Evolutionary conservation across 2,113 vertebrate species (phyloP).

Genomic region (Corydoras sp.): DNA sequence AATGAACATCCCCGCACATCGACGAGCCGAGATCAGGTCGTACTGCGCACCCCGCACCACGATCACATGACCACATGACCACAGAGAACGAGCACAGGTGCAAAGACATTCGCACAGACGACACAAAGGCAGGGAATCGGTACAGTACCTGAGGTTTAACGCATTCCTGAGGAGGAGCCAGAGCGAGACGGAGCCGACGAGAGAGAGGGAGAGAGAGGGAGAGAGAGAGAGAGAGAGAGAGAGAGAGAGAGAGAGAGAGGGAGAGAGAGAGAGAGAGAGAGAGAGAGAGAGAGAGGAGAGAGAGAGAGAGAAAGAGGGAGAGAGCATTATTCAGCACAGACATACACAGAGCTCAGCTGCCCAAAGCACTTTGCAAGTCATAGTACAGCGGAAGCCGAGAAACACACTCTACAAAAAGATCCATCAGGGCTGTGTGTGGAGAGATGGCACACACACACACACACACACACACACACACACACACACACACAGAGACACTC

Average conservation of each 20-base stretch:
- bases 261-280: constrained; percentile 79
- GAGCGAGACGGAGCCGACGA: constrained; percentile 67
- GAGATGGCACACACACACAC: constrained; percentile 11
- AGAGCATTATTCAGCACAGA: constrained; percentile 24
- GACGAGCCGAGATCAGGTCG: too few species aligned
- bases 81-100: background rate
- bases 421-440: background rate
- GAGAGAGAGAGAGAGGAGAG: constrained; percentile 10
- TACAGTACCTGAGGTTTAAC: constrained; percentile 95
- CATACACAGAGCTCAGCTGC: constrained; percentile 23
- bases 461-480: constrained; percentile 20
- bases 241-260: background rate
- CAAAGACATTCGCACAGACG: constrained; percentile 18
- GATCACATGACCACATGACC: background rate
- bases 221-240: constrained; percentile 63
- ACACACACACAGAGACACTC: constrained; percentile 6
- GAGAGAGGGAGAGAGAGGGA: constrained; percentile 65
- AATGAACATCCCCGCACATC: too few species aligned
- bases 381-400: constrained; percentile 41
- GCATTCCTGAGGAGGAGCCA: constrained; percentile 86
- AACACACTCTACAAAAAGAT: constrained; percentile 33
- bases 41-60: background rate
- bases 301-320: background rate
- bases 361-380: constrained; percentile 45
- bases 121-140: constrained; percentile 61